Percentiles rank a stretch among this genome's conserved stretches.
These are phyloP conservation scores for Sebastes vulpes DNA, from an alignment of 2,797 vertebrate species.

Conservation along the genomic window DNA sequence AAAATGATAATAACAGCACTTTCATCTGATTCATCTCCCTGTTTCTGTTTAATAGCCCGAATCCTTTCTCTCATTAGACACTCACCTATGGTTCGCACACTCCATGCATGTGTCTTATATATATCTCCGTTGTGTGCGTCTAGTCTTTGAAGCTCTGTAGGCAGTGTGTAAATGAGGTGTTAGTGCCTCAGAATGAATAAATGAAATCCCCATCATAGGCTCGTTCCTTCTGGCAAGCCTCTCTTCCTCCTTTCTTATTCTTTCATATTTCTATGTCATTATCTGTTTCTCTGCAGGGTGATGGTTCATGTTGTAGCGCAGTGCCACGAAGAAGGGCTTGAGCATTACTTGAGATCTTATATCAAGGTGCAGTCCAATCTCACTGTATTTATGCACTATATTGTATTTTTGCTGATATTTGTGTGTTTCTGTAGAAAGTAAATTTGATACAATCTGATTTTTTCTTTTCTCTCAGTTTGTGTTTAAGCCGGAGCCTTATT, in stretches of 20 bases:
- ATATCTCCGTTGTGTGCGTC: not conserved
- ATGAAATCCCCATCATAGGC: not conserved
- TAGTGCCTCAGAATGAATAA: not conserved
- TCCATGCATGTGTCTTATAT: not conserved
- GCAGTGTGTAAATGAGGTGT: slow-evolving; percentile 25
- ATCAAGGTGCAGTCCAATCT: slow-evolving; percentile 88
- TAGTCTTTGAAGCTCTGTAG: slow-evolving; percentile 47
- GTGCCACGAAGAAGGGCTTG: slow-evolving; percentile 97
- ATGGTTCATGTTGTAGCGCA: slow-evolving; percentile 98
- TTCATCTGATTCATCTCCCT: not conserved
- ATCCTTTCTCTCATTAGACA: slow-evolving; percentile 16
- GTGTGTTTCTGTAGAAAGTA: not conserved
- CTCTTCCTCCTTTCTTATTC: not conserved
- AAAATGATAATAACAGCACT: not conserved
- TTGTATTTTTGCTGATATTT: not conserved
- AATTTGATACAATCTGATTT: rapidly evolving
- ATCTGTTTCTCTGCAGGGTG: slow-evolving; percentile 84
- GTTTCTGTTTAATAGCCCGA: not conserved
- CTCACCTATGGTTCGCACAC: slow-evolving; percentile 8
- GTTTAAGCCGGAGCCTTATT: slow-evolving; percentile 92
- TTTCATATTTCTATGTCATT: not conserved
- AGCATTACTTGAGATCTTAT: slow-evolving; percentile 95
- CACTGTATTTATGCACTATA: not conserved
- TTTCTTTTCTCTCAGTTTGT: slow-evolving; percentile 86
- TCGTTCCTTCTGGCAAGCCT: not conserved